Evolutionary conservation across 2,888 invertebrate species (phyloP), one percentile per base, ranked within the genome.

Genomic region (Rhogogaster chlorosoma): DNA sequence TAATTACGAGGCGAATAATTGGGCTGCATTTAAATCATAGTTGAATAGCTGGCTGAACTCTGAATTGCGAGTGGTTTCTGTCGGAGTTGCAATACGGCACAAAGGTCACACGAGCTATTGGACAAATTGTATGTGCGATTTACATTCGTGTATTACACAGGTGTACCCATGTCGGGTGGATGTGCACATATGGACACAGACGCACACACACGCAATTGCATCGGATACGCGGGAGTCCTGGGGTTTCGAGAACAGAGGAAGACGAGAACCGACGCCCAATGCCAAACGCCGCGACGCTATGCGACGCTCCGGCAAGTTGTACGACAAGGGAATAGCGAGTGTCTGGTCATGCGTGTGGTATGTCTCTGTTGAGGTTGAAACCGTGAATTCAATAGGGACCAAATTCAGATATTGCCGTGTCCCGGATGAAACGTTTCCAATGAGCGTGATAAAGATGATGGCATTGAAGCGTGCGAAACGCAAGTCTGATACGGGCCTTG

Each of bases 241-340:
- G 18, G 26, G 67, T 12, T 67, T 67, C 18, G 67, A 67, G 67
- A 67, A 67, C 67, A 67, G 67, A 42, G 42, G 6, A 38, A 42
- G 73, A 73, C 42, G 73, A 73, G 26, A 22, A 73, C 22, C 53
- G 49, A 26, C 49, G 77, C 18, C 53, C 49, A 32, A 80, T 42
- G 36, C 32, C 42, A 18, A 61, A 29, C 45, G 77, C 26, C 77
- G 80, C 12, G 10, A 4, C 42, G 22, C 15, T 45, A 53, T 53
- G 53, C 78, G 64, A 67, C 45, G 32, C 70, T 67, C 42, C 45
- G 67, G 26, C 64, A 83, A 67, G 83, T 70, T 83, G 83, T 83
- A 83, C 67, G 70, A 83, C 83, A 70, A 83, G 64, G 67, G 83
- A 83, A 83, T 83, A 83, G 83, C 83, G 42, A 45, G 67, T 42